Conservation (phyloP, 2,797 vertebrate genomes). For the Myoxocephalus aenaeus region DNA sequence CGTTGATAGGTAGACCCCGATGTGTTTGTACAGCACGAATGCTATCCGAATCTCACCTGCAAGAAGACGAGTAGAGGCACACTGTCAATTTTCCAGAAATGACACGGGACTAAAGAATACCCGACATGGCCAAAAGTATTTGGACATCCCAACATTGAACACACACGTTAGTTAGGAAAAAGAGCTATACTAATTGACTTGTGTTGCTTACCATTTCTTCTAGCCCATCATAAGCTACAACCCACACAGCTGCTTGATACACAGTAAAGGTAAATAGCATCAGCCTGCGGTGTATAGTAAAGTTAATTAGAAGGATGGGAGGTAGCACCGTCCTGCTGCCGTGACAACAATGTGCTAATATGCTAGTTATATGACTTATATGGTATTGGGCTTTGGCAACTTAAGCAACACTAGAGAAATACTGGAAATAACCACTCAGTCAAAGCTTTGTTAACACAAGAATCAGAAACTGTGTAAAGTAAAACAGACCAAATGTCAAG, state of each 20-base stretch:
- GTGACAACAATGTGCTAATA: neutral
- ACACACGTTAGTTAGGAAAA: neutral
- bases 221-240: neutral
- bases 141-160: neutral
- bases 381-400: neutral
- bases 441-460: conserved; percentile 16
- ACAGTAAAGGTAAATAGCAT: neutral
- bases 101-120: neutral
- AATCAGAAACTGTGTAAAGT: conserved; percentile 2
- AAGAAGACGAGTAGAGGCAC: conserved; percentile 13
- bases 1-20: conserved; percentile 95
- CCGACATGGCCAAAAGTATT: neutral
- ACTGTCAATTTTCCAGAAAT: neutral
- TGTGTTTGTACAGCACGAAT: conserved; percentile 97
- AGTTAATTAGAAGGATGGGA: neutral
- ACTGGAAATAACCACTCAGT: neutral
- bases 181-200: neutral
- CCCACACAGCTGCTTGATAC: neutral
- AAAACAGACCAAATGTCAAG: conserved; percentile 2
- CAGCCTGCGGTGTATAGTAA: neutral
- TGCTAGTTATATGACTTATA: neutral
- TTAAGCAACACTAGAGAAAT: neutral
- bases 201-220: neutral
- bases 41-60: conserved; percentile 97
- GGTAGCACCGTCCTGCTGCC: neutral